Conservation (phyloP, 2,888 invertebrate species). For the Macrophya annulata region DNA sequence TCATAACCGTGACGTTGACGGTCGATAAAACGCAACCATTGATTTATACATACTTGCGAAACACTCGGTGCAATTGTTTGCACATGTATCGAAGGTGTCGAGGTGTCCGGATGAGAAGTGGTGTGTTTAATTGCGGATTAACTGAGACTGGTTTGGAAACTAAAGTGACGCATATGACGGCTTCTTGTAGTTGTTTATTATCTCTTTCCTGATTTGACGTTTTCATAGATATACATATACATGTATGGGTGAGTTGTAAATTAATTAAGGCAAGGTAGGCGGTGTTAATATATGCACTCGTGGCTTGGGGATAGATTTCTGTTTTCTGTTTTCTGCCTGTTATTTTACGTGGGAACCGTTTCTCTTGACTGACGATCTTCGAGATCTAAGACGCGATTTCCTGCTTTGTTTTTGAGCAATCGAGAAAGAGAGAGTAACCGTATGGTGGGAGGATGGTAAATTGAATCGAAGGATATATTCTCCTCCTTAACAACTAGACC, state of each 20-base stretch:
- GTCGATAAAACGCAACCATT: neutral
- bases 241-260: constrained; percentile 24
- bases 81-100: neutral
- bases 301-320: constrained; percentile 47
- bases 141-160: constrained; percentile 26
- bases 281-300: constrained; percentile 53
- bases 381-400: constrained; percentile 48
- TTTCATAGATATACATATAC: neutral
- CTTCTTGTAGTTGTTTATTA: constrained; percentile 18
- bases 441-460: constrained; percentile 6
- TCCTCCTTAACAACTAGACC: neutral
- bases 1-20: too few species aligned
- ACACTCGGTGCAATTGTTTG: neutral
- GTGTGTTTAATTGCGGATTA: neutral
- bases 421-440: constrained; percentile 34
- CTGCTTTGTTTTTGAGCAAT: constrained; percentile 41
- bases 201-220: constrained; percentile 40
- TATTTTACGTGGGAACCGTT: constrained; percentile 44
- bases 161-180: constrained; percentile 15
- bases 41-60: neutral
- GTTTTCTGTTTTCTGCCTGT: constrained; percentile 28
- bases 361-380: neutral
- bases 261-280: constrained; percentile 51
- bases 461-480: neutral
- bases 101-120: neutral